Evolutionary conservation across 2,113 vertebrate species (phyloP).

Genomic region (Osmerus mordax): DNA sequence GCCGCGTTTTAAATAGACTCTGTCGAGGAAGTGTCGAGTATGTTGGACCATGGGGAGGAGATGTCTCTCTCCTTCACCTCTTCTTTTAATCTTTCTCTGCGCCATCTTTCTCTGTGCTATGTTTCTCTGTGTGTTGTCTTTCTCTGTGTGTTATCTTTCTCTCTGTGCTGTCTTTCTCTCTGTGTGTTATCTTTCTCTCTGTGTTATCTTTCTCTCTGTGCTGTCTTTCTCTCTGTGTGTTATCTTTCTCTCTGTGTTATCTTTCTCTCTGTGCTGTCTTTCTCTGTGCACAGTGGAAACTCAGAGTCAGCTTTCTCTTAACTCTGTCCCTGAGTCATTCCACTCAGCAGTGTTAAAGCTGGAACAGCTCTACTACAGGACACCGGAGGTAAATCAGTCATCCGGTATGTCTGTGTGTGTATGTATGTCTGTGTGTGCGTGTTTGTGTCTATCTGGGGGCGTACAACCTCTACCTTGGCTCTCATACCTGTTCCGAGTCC

Average conservation of each 20-base stretch:
- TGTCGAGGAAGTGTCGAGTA: slow-evolving; percentile 15
- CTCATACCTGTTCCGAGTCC: neutral
- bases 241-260: no score
- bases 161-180: no score
- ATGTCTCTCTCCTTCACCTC: slow-evolving; percentile 14
- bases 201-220: no score
- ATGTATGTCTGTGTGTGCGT: neutral
- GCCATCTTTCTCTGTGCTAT: neutral
- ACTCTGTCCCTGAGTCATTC: neutral
- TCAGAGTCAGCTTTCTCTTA: slow-evolving; percentile 12
- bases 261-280: neutral
- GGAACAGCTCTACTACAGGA: neutral
- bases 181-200: no score
- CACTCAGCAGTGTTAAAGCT: slow-evolving; percentile 7
- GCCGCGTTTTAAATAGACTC: slow-evolving; percentile 42
- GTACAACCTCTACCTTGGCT: no score
- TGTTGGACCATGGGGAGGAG: slow-evolving; percentile 23
- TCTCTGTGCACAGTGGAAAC: slow-evolving; percentile 19
- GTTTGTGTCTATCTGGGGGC: no score
- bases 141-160: neutral
- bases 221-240: no score
- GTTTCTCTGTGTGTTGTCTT: neutral
- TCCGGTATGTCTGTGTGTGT: neutral
- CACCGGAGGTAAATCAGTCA: no score
- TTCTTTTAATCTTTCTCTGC: slow-evolving; percentile 15